Base-by-base conservation (phyloP, 2,797 vertebrate species). In the Amphiprion clarkii region DNA sequence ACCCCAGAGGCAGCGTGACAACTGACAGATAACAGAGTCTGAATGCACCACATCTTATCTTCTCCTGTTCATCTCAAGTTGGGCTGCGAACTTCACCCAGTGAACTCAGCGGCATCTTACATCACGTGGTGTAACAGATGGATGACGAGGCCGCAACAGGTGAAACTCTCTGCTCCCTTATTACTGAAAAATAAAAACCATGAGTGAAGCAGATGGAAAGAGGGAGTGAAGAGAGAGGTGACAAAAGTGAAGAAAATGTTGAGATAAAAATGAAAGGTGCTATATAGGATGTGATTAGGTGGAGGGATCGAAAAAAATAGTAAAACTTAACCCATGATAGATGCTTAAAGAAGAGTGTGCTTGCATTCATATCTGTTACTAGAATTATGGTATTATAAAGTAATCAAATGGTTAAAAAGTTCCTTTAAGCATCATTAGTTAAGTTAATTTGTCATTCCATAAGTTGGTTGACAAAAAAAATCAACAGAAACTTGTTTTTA, bases 21-120 rank as follows among this genome's bases (percentile, higher is more conserved):
- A 86, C 75, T 72, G 82, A 81, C 78, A 71, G 61, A 81, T 83
- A 71, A 63, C 36, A 79, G 60, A 77, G 82, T 79, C 21, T 36
- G 3, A 78, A 67, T 52, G 31, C 33, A 44, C 1, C 3, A 62
- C 46, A 67, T 76, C 74, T 77, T 65, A 68, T 76, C 71, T 71
- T 61, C 12, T 39, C 51, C 44, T 19, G 57, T 56, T 82, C 31
- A 76, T 68, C 68, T 84, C 54, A 49, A 62, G 61, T 46, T 60
- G 51, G 67, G 61, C 57, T 36, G 74, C 11, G 2, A 63, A 67
- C 48, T 74, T 76, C 64, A 51, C 76, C 71, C 59, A 67, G 72
- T n/a, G 61, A 66, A 71, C 52, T 60, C 39, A 19, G 60, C 73
- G 88, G 82, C 64, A 69, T 75, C 56, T 82, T 79, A 55, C 67